These are phyloP conservation scores for Macropis europaea DNA, from an alignment of 2,888 invertebrate species.

Conservation along the genomic window DNA sequence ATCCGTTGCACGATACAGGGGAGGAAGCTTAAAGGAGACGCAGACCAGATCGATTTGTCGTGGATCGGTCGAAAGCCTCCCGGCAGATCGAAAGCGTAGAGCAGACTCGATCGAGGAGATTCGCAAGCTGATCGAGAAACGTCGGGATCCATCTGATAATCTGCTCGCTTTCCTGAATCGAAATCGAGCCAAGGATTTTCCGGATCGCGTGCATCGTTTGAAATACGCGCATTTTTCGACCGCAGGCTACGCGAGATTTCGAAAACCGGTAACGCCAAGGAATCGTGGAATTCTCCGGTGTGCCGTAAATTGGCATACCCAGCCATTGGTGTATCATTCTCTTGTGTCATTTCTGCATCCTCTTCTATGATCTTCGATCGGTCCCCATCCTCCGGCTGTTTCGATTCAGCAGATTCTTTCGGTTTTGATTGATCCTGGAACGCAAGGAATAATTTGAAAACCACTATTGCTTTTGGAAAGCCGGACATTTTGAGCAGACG, in stretches of 20 bases:
- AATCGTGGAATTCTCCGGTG: slow-evolving; percentile 79
- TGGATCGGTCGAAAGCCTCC: neutral
- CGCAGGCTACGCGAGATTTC: slow-evolving; percentile 22
- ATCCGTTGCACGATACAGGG: neutral
- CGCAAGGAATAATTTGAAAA: too few species aligned
- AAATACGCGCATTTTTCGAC: neutral
- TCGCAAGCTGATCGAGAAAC: neutral
- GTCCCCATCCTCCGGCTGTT: neutral
- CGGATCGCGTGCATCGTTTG: neutral
- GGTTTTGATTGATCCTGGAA: neutral
- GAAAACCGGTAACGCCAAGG: slow-evolving; percentile 71
- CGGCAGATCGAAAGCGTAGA: neutral
- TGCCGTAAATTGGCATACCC: slow-evolving; percentile 63
- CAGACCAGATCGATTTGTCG: neutral
- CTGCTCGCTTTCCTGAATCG: too few species aligned
- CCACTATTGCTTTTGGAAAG: too few species aligned
- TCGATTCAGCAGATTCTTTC: neutral
- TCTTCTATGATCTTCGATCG: neutral
- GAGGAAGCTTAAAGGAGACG: neutral
- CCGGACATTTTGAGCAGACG: too few species aligned
- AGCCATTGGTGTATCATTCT: neutral
- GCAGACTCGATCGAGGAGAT: neutral
- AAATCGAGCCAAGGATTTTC: neutral
- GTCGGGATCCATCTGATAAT: neutral
- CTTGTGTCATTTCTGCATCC: too few species aligned